Conservation (phyloP, 2,888 invertebrate genomes). For the Galerucella pusilla region DNA sequence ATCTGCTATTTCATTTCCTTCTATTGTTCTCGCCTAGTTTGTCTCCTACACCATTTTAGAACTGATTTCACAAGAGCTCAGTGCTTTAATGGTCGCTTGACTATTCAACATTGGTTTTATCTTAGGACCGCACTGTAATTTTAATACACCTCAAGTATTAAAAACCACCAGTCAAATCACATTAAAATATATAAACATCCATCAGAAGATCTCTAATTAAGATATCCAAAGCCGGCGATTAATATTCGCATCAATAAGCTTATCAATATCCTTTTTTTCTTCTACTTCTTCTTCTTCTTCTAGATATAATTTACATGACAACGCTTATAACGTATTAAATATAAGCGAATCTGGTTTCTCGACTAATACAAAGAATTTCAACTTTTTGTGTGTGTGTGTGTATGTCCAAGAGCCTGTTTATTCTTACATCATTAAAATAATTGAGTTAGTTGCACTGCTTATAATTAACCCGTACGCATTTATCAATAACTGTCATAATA, state of each 20-base stretch:
- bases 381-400: background rate
- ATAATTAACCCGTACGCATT: constrained; percentile 10
- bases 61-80: no score
- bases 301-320: constrained; percentile 13
- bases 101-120: no score
- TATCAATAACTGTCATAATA: constrained; percentile 14
- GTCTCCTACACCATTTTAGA: no score
- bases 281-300: no score
- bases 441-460: constrained; percentile 25
- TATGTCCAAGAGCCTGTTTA: constrained; percentile 12
- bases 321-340: constrained; percentile 5
- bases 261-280: background rate
- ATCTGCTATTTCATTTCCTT: no score
- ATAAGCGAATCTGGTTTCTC: constrained; percentile 3
- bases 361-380: constrained; percentile 7
- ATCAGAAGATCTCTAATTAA: constrained; percentile 8
- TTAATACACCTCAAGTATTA: background rate
- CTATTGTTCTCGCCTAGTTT: no score
- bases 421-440: constrained; percentile 29
- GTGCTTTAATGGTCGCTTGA: no score
- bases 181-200: background rate
- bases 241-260: constrained; percentile 3
- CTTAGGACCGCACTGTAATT: background rate
- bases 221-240: background rate
- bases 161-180: background rate